Percentiles rank a stretch among this genome's conserved stretches.
Evolutionary conservation across 1,140 invertebrate genomes (phyloP).

Genomic region (Macrosteles quadrilineatus): DNA sequence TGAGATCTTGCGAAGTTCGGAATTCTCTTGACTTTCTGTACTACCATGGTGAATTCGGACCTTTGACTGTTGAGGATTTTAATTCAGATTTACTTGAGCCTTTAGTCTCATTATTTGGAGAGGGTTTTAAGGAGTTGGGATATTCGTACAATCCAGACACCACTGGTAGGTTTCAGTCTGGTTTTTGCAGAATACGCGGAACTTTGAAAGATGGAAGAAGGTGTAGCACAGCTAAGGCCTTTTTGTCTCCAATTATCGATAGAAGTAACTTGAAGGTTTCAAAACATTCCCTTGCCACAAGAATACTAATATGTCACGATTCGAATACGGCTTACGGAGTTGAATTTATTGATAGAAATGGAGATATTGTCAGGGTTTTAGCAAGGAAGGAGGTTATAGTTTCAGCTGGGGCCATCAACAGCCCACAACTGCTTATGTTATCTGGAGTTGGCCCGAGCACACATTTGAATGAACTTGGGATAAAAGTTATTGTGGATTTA

Average conservation of each 20-base stretch:
- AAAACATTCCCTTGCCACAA: slow-evolving; percentile 55
- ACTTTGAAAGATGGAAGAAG: slow-evolving; percentile 67
- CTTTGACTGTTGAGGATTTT: background rate
- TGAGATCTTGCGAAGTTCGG: slow-evolving; percentile 13
- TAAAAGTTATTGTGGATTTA: slow-evolving; percentile 37
- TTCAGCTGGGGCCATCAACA: slow-evolving; percentile 48
- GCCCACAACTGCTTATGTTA: slow-evolving; percentile 53
- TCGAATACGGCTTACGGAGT: slow-evolving; percentile 67
- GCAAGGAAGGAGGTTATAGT: slow-evolving; percentile 48
- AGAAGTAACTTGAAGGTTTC: slow-evolving; percentile 57
- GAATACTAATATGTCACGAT: slow-evolving; percentile 51
- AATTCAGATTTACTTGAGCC: slow-evolving; percentile 56
- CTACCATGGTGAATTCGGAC: slow-evolving; percentile 11
- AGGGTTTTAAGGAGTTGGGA: slow-evolving; percentile 1
- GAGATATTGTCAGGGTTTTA: slow-evolving; percentile 45
- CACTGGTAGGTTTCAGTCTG: slow-evolving; percentile 1
- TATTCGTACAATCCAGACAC: background rate
- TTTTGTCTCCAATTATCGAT: slow-evolving; percentile 35
- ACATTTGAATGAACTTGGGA: slow-evolving; percentile 46
- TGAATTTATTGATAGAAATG: slow-evolving; percentile 67
- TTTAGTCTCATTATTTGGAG: slow-evolving; percentile 34
- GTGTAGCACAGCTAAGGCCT: slow-evolving; percentile 68
- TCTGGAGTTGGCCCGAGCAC: slow-evolving; percentile 54
- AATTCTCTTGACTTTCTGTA: background rate
- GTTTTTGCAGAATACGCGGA: slow-evolving; percentile 1